These are phyloP conservation scores for Hippocampus comes DNA, from an alignment of 2,113 vertebrate genomes.

Conservation along the genomic window DNA sequence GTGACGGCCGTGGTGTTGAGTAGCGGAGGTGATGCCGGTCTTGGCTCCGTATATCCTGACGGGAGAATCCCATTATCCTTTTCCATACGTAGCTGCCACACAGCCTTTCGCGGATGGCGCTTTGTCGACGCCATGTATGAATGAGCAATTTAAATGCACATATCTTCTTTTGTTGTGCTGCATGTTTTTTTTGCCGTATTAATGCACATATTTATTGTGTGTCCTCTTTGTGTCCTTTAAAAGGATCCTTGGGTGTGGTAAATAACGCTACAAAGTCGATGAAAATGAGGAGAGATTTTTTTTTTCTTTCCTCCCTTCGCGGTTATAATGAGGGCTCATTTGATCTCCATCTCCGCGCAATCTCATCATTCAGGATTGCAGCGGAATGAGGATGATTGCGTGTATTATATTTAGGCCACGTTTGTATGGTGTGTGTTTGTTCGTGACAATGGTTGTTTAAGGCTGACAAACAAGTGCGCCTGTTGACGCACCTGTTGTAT, in stretches of 20 bases:
- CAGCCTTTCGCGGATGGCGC: constrained; percentile 29
- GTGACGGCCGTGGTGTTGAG: constrained; percentile 21
- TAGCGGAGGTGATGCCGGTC: constrained; percentile 17
- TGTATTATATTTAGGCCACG: constrained; percentile 26
- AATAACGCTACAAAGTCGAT: constrained; percentile 30
- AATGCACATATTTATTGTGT: constrained; percentile 50
- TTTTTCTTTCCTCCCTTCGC: constrained; percentile 43
- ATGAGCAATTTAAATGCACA: constrained; percentile 65
- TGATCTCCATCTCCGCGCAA: constrained; percentile 64
- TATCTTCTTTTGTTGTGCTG: constrained; percentile 37
- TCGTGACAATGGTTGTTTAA: constrained; percentile 14
- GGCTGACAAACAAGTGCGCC: constrained; percentile 14
- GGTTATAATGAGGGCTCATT: constrained; percentile 70
- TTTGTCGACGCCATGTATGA: constrained; percentile 40
- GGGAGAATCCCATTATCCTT: constrained; percentile 55
- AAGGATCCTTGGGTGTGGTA: constrained; percentile 29
- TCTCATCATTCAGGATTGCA: constrained; percentile 63
- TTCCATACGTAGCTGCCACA: constrained; percentile 25
- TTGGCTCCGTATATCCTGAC: constrained; percentile 56
- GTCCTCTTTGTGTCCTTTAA: constrained; percentile 37
- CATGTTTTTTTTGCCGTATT: constrained; percentile 23
- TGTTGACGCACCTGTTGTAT: constrained; percentile 41
- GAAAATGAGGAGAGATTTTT: constrained; percentile 22
- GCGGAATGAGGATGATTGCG: constrained; percentile 39
- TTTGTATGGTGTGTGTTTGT: constrained; percentile 17